These are phyloP conservation scores for Scaptomyza cyrtandrae DNA, from an alignment of 2,888 invertebrate genomes.

Conservation along the genomic window DNA sequence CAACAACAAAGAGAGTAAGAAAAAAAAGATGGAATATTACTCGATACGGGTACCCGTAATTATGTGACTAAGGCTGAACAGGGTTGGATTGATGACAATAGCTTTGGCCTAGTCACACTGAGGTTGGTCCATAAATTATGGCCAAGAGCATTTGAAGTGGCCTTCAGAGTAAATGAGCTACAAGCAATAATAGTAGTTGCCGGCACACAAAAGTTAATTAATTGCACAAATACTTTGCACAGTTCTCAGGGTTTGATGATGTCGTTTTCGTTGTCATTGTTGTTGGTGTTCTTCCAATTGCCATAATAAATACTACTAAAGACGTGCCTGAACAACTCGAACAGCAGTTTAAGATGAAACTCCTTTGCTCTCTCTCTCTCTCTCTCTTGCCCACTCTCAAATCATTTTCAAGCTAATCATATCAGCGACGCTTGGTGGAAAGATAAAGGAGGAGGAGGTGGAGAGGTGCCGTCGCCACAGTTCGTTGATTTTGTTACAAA, in stretches of 20 bases:
- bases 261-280: neutral
- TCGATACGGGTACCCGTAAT: constrained; percentile 34
- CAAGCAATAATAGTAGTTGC: constrained; percentile 44
- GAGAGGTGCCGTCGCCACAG: constrained; percentile 42
- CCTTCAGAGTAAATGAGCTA: constrained; percentile 66
- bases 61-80: constrained; percentile 31
- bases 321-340: constrained; percentile 36
- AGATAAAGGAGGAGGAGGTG: neutral
- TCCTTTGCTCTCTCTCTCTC: constrained; percentile 1
- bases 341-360: constrained; percentile 39
- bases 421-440: constrained; percentile 43
- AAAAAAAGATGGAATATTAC: constrained; percentile 12
- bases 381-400: neutral
- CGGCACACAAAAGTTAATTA: constrained; percentile 66
- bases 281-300: constrained; percentile 6
- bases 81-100: constrained; percentile 52
- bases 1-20: constrained; percentile 4
- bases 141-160: constrained; percentile 42
- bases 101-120: constrained; percentile 45
- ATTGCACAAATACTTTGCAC: constrained; percentile 67
- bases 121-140: constrained; percentile 32
- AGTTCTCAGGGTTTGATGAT: constrained; percentile 3
- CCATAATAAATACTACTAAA: constrained; percentile 25
- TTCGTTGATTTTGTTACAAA: constrained; percentile 76
- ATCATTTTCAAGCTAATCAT: constrained; percentile 62